These are phyloP conservation scores for Anthopleura xanthogrammica DNA, from an alignment of 92 coral and sea anemone genomes.

Conservation along the genomic window DNA sequence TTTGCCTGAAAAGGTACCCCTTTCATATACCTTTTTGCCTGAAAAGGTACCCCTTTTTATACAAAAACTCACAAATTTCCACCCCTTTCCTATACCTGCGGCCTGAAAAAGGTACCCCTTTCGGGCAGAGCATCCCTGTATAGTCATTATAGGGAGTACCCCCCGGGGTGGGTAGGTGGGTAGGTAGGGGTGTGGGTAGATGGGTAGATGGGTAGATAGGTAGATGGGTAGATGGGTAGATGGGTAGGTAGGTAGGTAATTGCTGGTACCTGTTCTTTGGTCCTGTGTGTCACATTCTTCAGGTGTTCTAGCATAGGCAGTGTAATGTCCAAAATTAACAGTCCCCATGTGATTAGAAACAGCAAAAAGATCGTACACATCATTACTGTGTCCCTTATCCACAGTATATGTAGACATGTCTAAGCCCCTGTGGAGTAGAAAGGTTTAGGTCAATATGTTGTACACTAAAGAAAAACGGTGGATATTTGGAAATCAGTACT, in stretches of 20 bases:
- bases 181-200: too few relatives aligned
- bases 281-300: conserved; percentile 29
- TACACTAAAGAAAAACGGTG: background rate
- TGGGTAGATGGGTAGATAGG: too few relatives aligned
- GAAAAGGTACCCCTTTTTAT: too few relatives aligned
- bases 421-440: conserved; percentile 59
- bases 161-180: too few relatives aligned
- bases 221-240: too few relatives aligned
- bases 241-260: background rate
- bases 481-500: background rate
- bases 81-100: too few relatives aligned
- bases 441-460: background rate
- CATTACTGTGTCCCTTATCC: conserved; percentile 49
- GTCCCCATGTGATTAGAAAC: conserved; percentile 88
- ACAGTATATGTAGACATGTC: conserved; percentile 86
- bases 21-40: too few relatives aligned
- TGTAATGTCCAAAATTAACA: conserved; percentile 94
- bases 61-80: too few relatives aligned
- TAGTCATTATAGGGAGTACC: too few relatives aligned
- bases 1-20: too few relatives aligned
- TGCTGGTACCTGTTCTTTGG: conserved; percentile 46
- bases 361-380: conserved; percentile 84
- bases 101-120: too few relatives aligned
- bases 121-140: too few relatives aligned
- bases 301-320: conserved; percentile 70